Evolutionary conservation across 2,113 vertebrate genomes (phyloP), one percentile per base, ranked within the genome.

Genomic region (Ramphastos sulfuratus): DNA sequence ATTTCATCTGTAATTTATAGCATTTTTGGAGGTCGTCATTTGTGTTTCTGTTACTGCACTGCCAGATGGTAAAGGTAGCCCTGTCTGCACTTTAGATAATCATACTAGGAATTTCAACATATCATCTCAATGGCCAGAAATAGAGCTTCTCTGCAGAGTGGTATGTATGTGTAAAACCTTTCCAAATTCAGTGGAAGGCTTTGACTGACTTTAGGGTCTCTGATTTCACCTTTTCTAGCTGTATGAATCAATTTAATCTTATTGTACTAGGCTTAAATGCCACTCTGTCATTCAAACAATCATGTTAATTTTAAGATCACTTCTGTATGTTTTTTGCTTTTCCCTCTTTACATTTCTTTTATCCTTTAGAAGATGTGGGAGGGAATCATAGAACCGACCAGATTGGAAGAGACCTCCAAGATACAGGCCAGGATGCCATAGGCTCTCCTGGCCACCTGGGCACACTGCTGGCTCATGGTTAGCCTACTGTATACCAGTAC

Each of bases 321-420:
- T 86, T 74, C 35, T 42, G 8, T 64, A 42, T 21, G 24, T 31
- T 72, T 89, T 94, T 92, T 86, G 12, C 10, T 64, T 90, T 77
- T 76, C 24, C 10, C 65, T 87, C 50, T 85, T 87, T 85, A 61
- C 64, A n/a, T 90, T 93, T 90, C 4, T 70, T 92, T 86, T 74
- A 70, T 44, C 16, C 9, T 56, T 81, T 70, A 67, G 52, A 88
- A 66, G 15, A 3, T 74, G 46, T 85, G 24, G 30, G 85, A 87
- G 50, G n/a, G 27, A 27, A 50, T 42, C 42, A 42, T 42, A 15
- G 42, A 42, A 42, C 15, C 42, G 15, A 42, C 13, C 42, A 42
- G 42, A 15, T 15, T 15, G 14, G 42, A 42, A 42, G 42, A 42
- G 42, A 42, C 15, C 42, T 42, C 42, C 42, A 42, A 42, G 42